These are phyloP conservation scores for Drosophila paulistorum DNA, from an alignment of 1,140 invertebrate species.

Conservation along the genomic window DNA sequence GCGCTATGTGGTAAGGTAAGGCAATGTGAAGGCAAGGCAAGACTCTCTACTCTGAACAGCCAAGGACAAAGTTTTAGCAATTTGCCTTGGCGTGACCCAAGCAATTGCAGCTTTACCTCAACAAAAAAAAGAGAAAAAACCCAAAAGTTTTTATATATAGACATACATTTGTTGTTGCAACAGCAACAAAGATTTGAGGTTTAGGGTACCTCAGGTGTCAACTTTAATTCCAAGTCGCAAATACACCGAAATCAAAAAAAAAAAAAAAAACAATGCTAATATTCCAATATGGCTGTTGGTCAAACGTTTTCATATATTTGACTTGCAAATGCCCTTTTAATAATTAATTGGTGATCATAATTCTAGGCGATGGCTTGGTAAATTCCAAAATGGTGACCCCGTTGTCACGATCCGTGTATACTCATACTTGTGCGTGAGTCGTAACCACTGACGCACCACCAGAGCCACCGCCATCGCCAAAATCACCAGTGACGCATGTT, in stretches of 20 bases:
- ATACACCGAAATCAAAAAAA: constrained; percentile 13
- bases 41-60: constrained; percentile 6
- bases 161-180: not conserved
- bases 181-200: not conserved
- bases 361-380: no score
- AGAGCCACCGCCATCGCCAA: not conserved
- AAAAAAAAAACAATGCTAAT: constrained; percentile 10
- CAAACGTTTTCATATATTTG: no score
- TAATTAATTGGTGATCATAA: no score
- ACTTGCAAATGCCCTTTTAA: not conserved
- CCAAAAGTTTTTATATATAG: not conserved
- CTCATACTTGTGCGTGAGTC: no score
- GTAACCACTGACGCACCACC: not conserved
- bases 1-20: not conserved
- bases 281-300: not conserved
- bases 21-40: not conserved
- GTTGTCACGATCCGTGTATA: not conserved
- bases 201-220: constrained; percentile 40
- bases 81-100: constrained; percentile 53
- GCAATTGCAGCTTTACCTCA: constrained; percentile 44
- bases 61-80: constrained; percentile 55
- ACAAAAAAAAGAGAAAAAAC: not conserved
- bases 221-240: constrained; percentile 30
- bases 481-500: not conserved
- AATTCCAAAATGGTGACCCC: not conserved